These are phyloP conservation scores for Ptiloglossa arizonensis DNA, from an alignment of 1,140 invertebrate genomes.

Conservation along the genomic window DNA sequence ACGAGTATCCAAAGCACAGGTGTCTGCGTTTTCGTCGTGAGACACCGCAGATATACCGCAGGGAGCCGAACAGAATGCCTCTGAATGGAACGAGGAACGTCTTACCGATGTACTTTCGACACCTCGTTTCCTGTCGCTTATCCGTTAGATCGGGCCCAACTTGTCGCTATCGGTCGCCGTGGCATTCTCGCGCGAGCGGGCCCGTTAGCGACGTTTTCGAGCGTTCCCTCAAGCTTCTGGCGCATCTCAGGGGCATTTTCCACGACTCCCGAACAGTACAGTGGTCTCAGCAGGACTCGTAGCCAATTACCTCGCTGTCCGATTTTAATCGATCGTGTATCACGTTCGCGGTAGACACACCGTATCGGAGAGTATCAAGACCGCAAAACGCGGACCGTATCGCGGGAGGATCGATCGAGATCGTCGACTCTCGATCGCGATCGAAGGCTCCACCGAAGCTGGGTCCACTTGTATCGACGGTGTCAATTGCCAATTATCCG, in stretches of 20 bases:
- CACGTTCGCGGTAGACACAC: not conserved
- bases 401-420: not conserved
- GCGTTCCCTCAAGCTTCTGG: not conserved
- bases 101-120: not conserved
- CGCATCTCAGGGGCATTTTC: constrained; percentile 29
- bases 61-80: constrained; percentile 34
- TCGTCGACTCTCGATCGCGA: not conserved
- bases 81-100: constrained; percentile 8
- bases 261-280: constrained; percentile 16
- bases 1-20: constrained; percentile 13
- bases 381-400: not conserved
- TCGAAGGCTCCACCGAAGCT: constrained; percentile 7
- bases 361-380: not conserved
- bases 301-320: not conserved
- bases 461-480: constrained; percentile 12
- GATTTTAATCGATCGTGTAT: constrained; percentile 19
- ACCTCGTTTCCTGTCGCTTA: not conserved
- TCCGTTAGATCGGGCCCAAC: not conserved
- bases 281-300: constrained; percentile 31
- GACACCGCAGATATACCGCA: constrained; percentile 1
- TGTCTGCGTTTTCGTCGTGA: constrained; percentile 51
- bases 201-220: not conserved
- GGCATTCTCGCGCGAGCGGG: not conserved
- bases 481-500: constrained; percentile 45
- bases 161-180: not conserved